Evolutionary conservation across 2,888 invertebrate genomes (phyloP).

Genomic region (Boloria euphrosyne): DNA sequence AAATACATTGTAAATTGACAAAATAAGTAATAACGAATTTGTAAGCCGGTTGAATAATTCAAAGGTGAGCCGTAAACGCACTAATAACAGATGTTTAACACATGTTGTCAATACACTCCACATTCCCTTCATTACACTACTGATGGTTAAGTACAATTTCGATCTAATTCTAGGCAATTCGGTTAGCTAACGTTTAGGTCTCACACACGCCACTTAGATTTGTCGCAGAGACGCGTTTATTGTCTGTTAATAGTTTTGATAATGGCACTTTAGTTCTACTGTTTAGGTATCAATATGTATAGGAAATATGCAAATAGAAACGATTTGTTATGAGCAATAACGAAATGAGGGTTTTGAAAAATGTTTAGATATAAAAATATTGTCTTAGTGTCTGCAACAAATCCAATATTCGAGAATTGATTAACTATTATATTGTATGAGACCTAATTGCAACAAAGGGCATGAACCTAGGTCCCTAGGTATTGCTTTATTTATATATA

Average conservation of each 20-base stretch:
- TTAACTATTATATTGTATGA: not conserved
- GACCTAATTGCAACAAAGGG: slow-evolving; percentile 15
- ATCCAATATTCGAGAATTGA: not conserved
- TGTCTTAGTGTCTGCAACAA: slow-evolving; percentile 12
- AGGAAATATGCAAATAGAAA: not conserved
- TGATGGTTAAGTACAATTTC: slow-evolving; percentile 78
- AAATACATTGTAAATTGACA: slow-evolving; percentile 38
- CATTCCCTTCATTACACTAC: slow-evolving; percentile 73
- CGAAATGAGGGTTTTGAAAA: not conserved
- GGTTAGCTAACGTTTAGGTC: slow-evolving; percentile 57
- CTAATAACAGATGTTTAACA: slow-evolving; percentile 53
- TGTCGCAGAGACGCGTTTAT: slow-evolving; percentile 16
- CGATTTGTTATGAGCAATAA: not conserved
- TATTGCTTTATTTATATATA: slow-evolving; percentile 1
- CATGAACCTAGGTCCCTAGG: slow-evolving; percentile 2
- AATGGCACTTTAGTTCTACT: slow-evolving; percentile 14
- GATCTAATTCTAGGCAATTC: slow-evolving; percentile 76
- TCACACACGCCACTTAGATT: slow-evolving; percentile 30
- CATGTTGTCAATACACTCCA: slow-evolving; percentile 53
- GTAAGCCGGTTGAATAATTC: not conserved
- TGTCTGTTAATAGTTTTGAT: slow-evolving; percentile 12
- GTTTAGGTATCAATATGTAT: not conserved
- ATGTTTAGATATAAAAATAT: slow-evolving; percentile 19
- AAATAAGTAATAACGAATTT: not conserved
- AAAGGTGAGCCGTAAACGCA: slow-evolving; percentile 52